Evolutionary conservation across 2,113 vertebrate species (phyloP).

Genomic region (Siniperca knerii): DNA sequence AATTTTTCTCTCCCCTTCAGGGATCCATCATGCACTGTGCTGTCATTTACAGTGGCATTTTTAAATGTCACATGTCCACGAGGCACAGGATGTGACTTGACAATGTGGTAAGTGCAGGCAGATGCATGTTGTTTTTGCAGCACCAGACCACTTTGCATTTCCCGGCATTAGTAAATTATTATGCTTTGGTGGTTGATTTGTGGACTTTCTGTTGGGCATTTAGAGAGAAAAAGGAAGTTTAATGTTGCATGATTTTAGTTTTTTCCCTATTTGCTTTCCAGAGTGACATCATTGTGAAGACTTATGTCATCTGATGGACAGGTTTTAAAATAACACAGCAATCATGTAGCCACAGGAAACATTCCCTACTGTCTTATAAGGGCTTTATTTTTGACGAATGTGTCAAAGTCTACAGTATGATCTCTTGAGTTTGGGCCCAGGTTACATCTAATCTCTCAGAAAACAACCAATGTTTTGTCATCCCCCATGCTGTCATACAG

Average conservation of each 20-base stretch:
- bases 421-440: neutral
- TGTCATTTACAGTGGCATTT: constrained; percentile 75
- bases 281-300: constrained; percentile 35
- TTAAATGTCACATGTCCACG: constrained; percentile 74
- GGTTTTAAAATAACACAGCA: constrained; percentile 47
- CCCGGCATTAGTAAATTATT: constrained; percentile 43
- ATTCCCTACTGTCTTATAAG: constrained; percentile 49
- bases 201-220: constrained; percentile 21
- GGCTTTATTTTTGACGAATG: constrained; percentile 45
- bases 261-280: constrained; percentile 31
- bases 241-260: constrained; percentile 2
- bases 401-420: constrained; percentile 38
- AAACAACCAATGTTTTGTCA: constrained; percentile 43
- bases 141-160: constrained; percentile 59
- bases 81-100: constrained; percentile 72
- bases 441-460: constrained; percentile 16
- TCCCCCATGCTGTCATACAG: constrained; percentile 11
- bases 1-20: constrained; percentile 35
- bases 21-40: constrained; percentile 22
- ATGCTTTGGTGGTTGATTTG: constrained; percentile 4
- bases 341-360: constrained; percentile 28
- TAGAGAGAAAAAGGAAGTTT: constrained; percentile 49
- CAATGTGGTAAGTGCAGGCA: constrained; percentile 54
- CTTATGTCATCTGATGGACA: constrained; percentile 19
- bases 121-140: constrained; percentile 58